Evolutionary conservation across 2,797 vertebrate genomes (phyloP).

Genomic region (Hippopotamyrus pictus): DNA sequence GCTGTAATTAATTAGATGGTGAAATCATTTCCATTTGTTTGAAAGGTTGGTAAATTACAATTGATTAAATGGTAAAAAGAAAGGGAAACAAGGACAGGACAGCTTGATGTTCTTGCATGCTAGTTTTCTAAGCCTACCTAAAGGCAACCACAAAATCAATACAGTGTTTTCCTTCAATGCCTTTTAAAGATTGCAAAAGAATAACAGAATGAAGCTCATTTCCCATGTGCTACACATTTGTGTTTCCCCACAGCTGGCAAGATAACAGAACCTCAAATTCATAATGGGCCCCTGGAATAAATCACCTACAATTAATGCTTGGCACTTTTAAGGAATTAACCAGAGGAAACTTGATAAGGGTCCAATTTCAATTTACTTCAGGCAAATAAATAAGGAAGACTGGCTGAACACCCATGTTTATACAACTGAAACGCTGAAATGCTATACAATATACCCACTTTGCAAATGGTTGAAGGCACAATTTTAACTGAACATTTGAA

Average conservation of each 20-base stretch:
- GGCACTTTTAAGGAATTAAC: neutral
- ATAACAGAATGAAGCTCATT: neutral
- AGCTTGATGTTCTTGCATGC: neutral
- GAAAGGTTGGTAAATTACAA: neutral
- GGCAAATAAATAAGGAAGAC: neutral
- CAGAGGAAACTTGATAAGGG: neutral
- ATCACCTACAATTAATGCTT: neutral
- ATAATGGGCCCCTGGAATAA: neutral
- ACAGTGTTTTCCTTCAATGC: neutral
- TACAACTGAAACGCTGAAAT: neutral
- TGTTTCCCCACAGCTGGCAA: neutral
- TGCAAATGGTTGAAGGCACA: neutral
- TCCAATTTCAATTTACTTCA: neutral
- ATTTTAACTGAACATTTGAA: neutral
- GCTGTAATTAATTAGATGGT: neutral
- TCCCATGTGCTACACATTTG: neutral
- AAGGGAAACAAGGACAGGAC: neutral
- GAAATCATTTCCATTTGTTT: neutral
- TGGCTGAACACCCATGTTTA: neutral
- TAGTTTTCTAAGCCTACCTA: neutral
- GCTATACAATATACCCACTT: neutral
- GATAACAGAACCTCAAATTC: neutral
- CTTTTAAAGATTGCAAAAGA: neutral
- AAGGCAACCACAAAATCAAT: neutral
- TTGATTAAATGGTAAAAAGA: neutral